These are phyloP conservation scores for Turnix velox DNA, from an alignment of 2,113 vertebrate genomes.

Conservation along the genomic window DNA sequence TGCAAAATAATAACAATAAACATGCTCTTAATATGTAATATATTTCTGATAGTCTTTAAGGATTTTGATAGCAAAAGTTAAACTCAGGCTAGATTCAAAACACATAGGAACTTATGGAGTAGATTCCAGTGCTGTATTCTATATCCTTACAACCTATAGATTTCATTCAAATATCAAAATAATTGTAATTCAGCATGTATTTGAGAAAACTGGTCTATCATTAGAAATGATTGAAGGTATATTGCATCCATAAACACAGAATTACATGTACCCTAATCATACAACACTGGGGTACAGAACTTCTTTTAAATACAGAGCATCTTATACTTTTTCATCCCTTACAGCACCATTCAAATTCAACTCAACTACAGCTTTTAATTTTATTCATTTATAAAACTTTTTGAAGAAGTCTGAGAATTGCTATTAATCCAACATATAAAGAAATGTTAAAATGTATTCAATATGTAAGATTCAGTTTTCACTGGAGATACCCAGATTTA, in stretches of 20 bases:
- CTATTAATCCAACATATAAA: neutral
- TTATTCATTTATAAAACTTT: neutral
- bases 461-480: neutral
- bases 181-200: neutral
- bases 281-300: accelerated
- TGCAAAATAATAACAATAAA: neutral
- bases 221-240: neutral
- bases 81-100: neutral
- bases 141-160: neutral
- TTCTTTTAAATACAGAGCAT: neutral
- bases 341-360: neutral
- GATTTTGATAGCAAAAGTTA: neutral
- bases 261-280: neutral
- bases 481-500: neutral
- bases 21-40: neutral
- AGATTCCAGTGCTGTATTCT: neutral
- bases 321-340: neutral
- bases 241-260: neutral
- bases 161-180: neutral
- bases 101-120: neutral
- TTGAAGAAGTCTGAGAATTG: neutral
- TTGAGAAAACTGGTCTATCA: neutral
- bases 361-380: neutral
- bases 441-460: neutral
- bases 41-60: neutral